Conservation (phyloP, 2,113 vertebrate species). For the Limanda limanda region DNA sequence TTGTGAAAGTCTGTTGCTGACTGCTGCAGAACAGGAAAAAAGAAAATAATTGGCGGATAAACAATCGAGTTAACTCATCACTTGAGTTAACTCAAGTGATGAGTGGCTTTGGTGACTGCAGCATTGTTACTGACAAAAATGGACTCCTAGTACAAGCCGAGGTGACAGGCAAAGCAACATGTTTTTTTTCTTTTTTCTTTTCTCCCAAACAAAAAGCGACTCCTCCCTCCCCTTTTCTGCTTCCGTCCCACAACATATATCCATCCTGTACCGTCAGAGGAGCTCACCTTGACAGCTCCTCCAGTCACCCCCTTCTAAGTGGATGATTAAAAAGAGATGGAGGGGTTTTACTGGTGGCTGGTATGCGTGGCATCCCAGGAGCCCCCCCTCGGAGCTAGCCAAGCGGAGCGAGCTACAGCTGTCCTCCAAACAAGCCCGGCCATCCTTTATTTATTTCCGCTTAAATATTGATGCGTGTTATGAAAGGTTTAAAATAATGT, state of each 20-base stretch:
- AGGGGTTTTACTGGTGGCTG: constrained; percentile 93
- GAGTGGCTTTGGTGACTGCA: constrained; percentile 1
- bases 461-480: constrained; percentile 99
- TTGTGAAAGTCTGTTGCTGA: too few species aligned
- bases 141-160: constrained; percentile 8
- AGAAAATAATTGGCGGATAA: too few species aligned
- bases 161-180: constrained; percentile 45
- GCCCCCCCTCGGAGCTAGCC: constrained; percentile 88
- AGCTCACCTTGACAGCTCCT: constrained; percentile 95
- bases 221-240: constrained; percentile 22
- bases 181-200: constrained; percentile 19
- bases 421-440: constrained; percentile 97
- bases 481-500: constrained; percentile 99
- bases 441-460: constrained; percentile 99
- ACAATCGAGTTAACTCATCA: too few species aligned
- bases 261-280: constrained; percentile 63
- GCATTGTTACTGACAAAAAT: background rate
- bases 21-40: too few species aligned
- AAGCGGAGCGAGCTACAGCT: constrained; percentile 95
- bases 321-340: constrained; percentile 99
- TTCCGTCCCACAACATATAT: constrained; percentile 58
- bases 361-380: constrained; percentile 92
- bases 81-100: too few species aligned
- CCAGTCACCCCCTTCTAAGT: constrained; percentile 97
- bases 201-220: constrained; percentile 28